Percentiles rank a stretch among this genome's conserved stretches.
phyloP scores from a whole-genome alignment of 2,888 invertebrate species.

The Leptinotarsa juncta region DNA sequence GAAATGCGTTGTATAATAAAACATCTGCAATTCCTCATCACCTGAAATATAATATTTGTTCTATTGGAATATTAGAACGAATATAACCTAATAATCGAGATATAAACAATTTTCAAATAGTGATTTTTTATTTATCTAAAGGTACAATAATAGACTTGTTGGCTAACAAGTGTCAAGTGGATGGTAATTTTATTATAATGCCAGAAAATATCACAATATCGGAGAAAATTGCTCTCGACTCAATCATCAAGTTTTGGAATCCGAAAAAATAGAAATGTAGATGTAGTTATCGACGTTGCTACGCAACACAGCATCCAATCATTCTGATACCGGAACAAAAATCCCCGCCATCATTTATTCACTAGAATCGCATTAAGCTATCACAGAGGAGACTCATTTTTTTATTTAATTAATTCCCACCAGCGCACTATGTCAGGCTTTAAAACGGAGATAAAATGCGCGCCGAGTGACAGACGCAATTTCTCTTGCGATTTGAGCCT shows the following conservation, averaged over 20 bases:
- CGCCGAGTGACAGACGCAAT: slow-evolving; percentile 62
- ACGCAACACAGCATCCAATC: slow-evolving; percentile 43
- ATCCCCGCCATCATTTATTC: slow-evolving; percentile 61
- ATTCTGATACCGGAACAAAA: slow-evolving; percentile 58
- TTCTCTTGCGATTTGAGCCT: slow-evolving; percentile 54
- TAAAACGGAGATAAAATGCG: slow-evolving; percentile 63
- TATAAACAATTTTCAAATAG: too few species aligned
- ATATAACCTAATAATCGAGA: too few species aligned
- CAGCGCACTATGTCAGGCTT: slow-evolving; percentile 64
- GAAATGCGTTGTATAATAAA: too few species aligned
- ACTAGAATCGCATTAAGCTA: slow-evolving; percentile 63
- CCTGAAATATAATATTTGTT: too few species aligned
- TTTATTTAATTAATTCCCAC: slow-evolving; percentile 65
- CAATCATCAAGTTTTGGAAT: background rate
- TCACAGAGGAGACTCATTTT: slow-evolving; percentile 60
- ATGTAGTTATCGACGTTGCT: background rate
- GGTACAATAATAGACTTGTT: too few species aligned
- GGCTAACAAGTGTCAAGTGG: too few species aligned
- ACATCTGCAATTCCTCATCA: too few species aligned
- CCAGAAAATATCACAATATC: too few species aligned
- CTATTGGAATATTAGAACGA: too few species aligned
- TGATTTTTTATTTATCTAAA: too few species aligned
- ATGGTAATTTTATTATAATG: too few species aligned
- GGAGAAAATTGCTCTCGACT: too few species aligned
- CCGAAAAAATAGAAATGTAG: background rate